Evolutionary conservation across 1,140 invertebrate species (phyloP), one percentile per base, ranked within the genome.

Genomic region (Rhysida immarginata): DNA sequence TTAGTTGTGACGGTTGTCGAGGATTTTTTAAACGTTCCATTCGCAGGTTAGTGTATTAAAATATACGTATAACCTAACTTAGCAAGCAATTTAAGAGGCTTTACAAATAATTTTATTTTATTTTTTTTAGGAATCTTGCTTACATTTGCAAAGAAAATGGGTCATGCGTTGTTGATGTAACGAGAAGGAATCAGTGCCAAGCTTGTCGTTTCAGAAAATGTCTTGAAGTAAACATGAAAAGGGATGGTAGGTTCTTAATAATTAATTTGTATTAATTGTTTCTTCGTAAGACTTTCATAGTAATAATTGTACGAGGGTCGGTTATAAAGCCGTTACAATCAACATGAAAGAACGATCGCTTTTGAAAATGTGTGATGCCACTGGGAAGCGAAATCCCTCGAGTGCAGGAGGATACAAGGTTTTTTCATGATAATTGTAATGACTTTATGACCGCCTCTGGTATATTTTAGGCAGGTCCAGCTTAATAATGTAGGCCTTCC

Each of bases 1-100:
- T 82, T 14, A 85, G 82, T 63, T 94, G 89, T 67, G 87, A 92
- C 66, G 87, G 87, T 5, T 95, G 90, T 67, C 72, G 89, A 42
- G 90, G 89, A 41, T 95, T 95, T 71, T 95, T 95, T 72, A 94
- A 94, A 69, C 71, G 89, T 54, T 87, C 84, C 62, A 89, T 94
- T 61, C 72, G 86, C 68, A 79, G 84, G 81, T 85, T 72, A 67
- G 66, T 35, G 29, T 8, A 8, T 35, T 35, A 5, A 35, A 35
- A 8, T 35, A 16, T 35, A 8, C 29, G 29, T 8, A 35, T 35
- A 35, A 35, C 16, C 5, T 35, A 35, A 16, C 5, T 35, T 5
- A 8, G 29, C 5, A 8, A 35, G 5, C 16, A 35, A 35, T 35
- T 35, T 35, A n/a, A n/a, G n/a, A n/a, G n/a, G n/a, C 16, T 35